Evolutionary conservation across 2,797 vertebrate genomes (phyloP).

Genomic region (Sebastolobus altivelis): DNA sequence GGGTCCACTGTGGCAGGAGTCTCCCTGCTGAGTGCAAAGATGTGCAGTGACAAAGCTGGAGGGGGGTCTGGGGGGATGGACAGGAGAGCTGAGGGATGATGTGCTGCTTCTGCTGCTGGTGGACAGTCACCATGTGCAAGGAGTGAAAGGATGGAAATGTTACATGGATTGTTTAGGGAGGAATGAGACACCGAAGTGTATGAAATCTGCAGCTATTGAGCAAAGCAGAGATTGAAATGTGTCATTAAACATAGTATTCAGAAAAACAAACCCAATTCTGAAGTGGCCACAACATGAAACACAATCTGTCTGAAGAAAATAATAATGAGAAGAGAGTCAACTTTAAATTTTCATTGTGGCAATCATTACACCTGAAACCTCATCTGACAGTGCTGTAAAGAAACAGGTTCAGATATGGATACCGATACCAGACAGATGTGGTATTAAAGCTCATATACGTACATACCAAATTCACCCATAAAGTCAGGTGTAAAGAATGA

Average conservation of each 20-base stretch:
- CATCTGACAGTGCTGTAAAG: background rate
- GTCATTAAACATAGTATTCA: background rate
- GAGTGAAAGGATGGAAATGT: background rate
- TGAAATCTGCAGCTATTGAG: background rate
- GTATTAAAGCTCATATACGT: background rate
- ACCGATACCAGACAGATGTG: background rate
- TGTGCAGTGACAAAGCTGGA: constrained; percentile 76
- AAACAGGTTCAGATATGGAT: background rate
- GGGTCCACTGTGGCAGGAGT: constrained; percentile 67
- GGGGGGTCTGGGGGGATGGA: constrained; percentile 11
- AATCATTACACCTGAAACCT: background rate
- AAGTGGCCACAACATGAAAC: background rate
- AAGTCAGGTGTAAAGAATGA: background rate
- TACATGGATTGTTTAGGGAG: background rate
- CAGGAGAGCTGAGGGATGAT: constrained; percentile 27
- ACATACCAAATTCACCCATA: background rate
- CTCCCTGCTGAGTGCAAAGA: constrained; percentile 80
- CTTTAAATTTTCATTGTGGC: background rate
- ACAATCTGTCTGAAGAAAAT: background rate
- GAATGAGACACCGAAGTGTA: background rate
- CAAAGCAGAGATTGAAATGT: background rate
- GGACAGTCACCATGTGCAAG: background rate
- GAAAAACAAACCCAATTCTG: background rate
- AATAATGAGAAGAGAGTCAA: too few relatives aligned
- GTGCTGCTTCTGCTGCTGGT: constrained; percentile 19